Evolutionary conservation across 2,888 invertebrate species (phyloP), one percentile per base, ranked within the genome.

Genomic region (Eutolmus rufibarbis): DNA sequence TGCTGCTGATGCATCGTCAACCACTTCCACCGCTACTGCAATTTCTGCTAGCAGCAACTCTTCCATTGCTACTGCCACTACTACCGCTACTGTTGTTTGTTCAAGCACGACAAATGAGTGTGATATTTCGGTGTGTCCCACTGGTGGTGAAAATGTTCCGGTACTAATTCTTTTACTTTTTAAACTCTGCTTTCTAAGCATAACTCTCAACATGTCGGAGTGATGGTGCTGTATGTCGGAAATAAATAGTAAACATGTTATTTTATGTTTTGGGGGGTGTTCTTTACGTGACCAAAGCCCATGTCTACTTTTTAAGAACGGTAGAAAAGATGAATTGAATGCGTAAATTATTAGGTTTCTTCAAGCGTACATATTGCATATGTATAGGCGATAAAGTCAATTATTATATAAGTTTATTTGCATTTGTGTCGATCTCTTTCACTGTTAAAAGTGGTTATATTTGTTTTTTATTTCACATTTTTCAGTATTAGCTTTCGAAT

Each of bases 151-250:
- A 89, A 89, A 89, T 89, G 93, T 93, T 92, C 94, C 94, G 94
- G 94, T 94, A 94, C 93, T 94, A 94, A 94, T 94, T 56, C 43
- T 76, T 77, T 74, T 86, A 34, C 34, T 66, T 87, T 81, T 51
- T 78, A 40, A 78, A 34, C n/a, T 57, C 9, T 23, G n/a, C 19
- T 57, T 57, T 9, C 9, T 57, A n/a, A 51, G 14, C 14, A 8
- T 57, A n/a, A 14, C 12, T 66, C 23, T 66, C 4, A 66, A 66
- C 66, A 66, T 3, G 23, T 66, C 66, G 23, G 66, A 23, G 66
- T 2, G 23, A 1, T 66, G 66, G 66, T 66, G 28, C 28, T 66
- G 66, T 66, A 66, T 66, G 66, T 4, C 14, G 66, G 28, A 56
- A 56, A 56, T 56, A 56, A 19, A 56, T 23, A 51, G 5, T 51